A percentile compares a stretch with the other conserved stretches of the same genome.
Conservation (phyloP, 1,140 invertebrate genomes). For the Centruroides sculpturatus region DNA sequence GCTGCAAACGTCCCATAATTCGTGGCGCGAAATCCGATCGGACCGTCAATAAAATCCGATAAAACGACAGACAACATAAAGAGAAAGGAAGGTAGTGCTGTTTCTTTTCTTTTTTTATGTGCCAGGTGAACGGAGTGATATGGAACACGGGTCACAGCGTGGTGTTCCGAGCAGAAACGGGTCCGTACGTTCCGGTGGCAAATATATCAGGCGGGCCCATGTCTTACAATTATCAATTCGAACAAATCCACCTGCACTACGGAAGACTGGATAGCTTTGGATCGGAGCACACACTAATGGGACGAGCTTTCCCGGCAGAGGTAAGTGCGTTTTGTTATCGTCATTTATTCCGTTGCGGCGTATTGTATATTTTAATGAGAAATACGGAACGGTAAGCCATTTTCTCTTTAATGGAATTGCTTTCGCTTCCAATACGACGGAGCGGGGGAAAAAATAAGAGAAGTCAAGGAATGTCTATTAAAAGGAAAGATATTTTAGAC, state of each 20-base stretch:
- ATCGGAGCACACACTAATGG: constrained; percentile 84
- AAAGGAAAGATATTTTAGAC: too few species aligned
- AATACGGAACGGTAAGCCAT: too few species aligned
- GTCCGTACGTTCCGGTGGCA: constrained; percentile 61
- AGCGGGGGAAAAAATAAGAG: too few species aligned
- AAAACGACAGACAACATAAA: too few species aligned
- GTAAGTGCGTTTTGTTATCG: constrained; percentile 36
- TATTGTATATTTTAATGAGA: too few species aligned
- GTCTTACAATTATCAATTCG: constrained; percentile 88
- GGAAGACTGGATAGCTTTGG: constrained; percentile 70
- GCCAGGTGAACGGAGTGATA: constrained; percentile 66
- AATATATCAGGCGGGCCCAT: constrained; percentile 87
- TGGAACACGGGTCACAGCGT: constrained; percentile 88
- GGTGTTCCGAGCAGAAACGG: constrained; percentile 68
- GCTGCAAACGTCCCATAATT: too few species aligned
- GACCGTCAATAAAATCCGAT: too few species aligned
- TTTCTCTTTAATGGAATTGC: too few species aligned
- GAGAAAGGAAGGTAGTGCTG: too few species aligned
- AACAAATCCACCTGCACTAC: constrained; percentile 90
- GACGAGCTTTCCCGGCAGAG: constrained; percentile 86
- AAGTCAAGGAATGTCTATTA: too few species aligned
- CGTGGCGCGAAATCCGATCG: too few species aligned
- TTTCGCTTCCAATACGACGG: too few species aligned
- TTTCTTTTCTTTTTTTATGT: neutral
- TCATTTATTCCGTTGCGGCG: neutral